A percentile compares a stretch with the other conserved stretches of the same genome.
Conservation (phyloP, 1,140 invertebrate species). For the Philotrypesis tridentata region DNA sequence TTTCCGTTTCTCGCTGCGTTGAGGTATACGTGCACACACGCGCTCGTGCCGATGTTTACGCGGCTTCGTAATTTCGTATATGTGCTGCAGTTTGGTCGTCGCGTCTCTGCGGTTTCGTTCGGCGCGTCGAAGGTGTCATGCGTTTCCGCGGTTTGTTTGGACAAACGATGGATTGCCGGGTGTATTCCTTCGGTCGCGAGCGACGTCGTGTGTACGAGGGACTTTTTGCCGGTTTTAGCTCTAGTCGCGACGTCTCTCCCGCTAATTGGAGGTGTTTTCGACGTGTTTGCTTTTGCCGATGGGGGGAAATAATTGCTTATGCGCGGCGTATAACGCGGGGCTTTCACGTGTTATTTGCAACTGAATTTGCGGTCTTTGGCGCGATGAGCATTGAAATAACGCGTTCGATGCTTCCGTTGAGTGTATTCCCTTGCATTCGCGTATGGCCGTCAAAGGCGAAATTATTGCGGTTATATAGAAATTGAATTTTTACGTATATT, state of each 20-base stretch:
- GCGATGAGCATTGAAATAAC: background rate
- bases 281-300: background rate
- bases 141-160: background rate
- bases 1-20: conserved; percentile 22
- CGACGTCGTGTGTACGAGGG: background rate
- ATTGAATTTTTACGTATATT: too few relatives aligned
- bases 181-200: background rate
- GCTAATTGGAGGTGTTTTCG: background rate
- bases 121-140: background rate
- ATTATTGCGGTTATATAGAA: too few relatives aligned
- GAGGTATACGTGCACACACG: too few relatives aligned
- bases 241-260: background rate
- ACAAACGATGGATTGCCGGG: background rate
- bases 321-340: too few relatives aligned
- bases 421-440: too few relatives aligned
- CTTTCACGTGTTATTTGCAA: background rate
- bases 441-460: too few relatives aligned
- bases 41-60: too few relatives aligned
- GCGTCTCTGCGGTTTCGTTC: too few relatives aligned
- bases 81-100: too few relatives aligned
- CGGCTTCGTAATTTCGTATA: too few relatives aligned
- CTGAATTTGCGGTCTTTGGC: background rate
- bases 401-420: background rate
- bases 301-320: background rate
- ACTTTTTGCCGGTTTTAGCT: background rate